Conservation (phyloP, 2,797 vertebrate species). For the Sebastes itinus region DNA sequence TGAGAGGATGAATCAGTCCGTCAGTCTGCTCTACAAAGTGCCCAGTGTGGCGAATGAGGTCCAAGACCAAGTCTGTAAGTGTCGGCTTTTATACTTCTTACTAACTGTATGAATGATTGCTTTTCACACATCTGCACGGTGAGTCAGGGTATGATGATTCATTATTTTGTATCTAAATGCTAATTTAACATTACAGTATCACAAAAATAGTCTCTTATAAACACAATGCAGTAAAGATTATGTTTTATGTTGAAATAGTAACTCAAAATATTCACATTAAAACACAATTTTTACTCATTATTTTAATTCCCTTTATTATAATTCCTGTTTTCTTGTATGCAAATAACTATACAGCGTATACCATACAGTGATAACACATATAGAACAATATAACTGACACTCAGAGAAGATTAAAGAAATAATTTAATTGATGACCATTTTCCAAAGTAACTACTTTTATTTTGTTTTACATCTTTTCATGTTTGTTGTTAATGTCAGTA, state of each 20-base stretch:
- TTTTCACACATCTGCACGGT: not conserved
- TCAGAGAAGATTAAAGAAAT: not conserved
- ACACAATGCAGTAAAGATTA: not conserved
- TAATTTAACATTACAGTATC: not conserved
- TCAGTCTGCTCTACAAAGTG: constrained; percentile 94
- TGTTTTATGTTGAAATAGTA: not conserved
- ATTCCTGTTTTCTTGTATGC: not conserved
- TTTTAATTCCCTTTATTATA: not conserved
- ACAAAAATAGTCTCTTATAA: not conserved
- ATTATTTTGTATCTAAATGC: not conserved
- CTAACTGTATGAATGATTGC: not conserved
- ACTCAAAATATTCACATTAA: not conserved
- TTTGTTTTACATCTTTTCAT: not conserved
- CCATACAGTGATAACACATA: not conserved
- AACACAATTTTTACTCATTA: not conserved
- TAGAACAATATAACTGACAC: not conserved
- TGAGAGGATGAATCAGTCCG: constrained; percentile 97
- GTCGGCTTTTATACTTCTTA: not conserved
- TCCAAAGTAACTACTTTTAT: not conserved
- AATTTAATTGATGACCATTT: not conserved
- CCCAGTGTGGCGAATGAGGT: constrained; percentile 94
- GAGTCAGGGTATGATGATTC: not conserved
- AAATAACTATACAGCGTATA: not conserved
- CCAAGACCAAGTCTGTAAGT: constrained; percentile 95
- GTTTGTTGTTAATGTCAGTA: not conserved